A percentile compares a stretch with the other conserved stretches of the same genome.
Evolutionary conservation across 2,797 vertebrate species (phyloP).

Genomic region (Poecile montanus): DNA sequence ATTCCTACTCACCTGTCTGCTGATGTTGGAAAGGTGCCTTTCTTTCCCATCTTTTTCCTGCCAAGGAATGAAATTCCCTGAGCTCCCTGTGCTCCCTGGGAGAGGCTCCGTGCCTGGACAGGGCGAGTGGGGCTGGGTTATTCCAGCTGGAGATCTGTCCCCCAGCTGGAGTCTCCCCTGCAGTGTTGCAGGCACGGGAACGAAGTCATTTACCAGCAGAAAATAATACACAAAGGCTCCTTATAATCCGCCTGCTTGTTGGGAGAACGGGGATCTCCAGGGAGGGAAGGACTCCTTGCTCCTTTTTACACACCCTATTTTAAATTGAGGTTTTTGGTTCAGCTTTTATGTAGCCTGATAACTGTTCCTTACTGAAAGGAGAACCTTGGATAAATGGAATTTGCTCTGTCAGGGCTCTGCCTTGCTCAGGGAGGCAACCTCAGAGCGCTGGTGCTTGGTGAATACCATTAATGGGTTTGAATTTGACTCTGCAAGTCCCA

Average conservation of each 20-base stretch:
- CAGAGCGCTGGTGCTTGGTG: accelerated
- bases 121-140: not conserved
- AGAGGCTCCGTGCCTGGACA: not conserved
- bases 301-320: not conserved
- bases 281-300: not conserved
- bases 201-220: not conserved
- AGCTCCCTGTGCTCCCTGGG: not conserved
- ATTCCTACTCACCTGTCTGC: not conserved
- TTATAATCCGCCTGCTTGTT: not conserved
- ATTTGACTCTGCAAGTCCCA: not conserved
- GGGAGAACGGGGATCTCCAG: not conserved
- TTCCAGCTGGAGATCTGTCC: not conserved
- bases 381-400: not conserved
- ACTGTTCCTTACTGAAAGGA: not conserved
- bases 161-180: not conserved
- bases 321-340: not conserved
- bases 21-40: not conserved
- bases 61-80: not conserved
- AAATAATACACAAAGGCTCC: slow-evolving; percentile 20
- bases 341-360: not conserved
- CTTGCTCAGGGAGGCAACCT: not conserved
- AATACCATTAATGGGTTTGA: not conserved
- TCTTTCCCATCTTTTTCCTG: not conserved
- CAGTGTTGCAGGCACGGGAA: not conserved
- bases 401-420: not conserved